Conservation (phyloP, 1,140 invertebrate species). For the Drosophila equinoxialis region DNA sequence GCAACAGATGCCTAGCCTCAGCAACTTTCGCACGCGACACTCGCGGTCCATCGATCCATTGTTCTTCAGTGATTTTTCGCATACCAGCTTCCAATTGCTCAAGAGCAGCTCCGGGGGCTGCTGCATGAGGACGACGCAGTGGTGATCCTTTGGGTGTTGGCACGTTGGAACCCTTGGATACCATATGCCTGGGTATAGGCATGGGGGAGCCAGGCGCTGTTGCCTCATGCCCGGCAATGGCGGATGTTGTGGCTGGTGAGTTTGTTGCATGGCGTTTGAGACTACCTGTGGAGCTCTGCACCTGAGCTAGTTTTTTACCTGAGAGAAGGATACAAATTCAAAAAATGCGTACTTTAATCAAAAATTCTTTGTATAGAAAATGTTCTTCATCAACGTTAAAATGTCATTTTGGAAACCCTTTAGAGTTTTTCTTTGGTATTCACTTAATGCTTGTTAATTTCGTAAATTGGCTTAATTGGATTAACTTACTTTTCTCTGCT, state of each 20-base stretch:
- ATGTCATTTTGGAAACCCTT: neutral
- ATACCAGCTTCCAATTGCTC: constrained; percentile 70
- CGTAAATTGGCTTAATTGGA: neutral
- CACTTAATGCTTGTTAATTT: constrained; percentile 12
- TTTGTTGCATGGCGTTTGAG: constrained; percentile 51
- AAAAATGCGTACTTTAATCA: neutral
- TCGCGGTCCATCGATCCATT: constrained; percentile 97
- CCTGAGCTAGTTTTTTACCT: constrained; percentile 51
- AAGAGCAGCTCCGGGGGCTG: constrained; percentile 66
- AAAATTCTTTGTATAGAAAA: no score
- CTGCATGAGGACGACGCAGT: constrained; percentile 82
- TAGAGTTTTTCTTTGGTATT: neutral
- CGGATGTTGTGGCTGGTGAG: constrained; percentile 31
- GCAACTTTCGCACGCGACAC: constrained; percentile 92
- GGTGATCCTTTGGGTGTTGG: constrained; percentile 85
- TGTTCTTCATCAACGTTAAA: neutral
- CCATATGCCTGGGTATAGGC: constrained; percentile 61
- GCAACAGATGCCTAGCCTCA: constrained; percentile 90
- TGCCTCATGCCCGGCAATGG: constrained; percentile 15
- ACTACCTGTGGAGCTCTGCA: constrained; percentile 48
- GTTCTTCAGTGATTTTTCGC: constrained; percentile 88
- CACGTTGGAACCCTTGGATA: constrained; percentile 81
- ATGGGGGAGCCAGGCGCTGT: constrained; percentile 46
- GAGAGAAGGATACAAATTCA: neutral
- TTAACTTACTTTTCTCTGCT: constrained; percentile 57